phyloP scores from a whole-genome alignment of 2,888 invertebrate species.

The Netelia inedita region DNA sequence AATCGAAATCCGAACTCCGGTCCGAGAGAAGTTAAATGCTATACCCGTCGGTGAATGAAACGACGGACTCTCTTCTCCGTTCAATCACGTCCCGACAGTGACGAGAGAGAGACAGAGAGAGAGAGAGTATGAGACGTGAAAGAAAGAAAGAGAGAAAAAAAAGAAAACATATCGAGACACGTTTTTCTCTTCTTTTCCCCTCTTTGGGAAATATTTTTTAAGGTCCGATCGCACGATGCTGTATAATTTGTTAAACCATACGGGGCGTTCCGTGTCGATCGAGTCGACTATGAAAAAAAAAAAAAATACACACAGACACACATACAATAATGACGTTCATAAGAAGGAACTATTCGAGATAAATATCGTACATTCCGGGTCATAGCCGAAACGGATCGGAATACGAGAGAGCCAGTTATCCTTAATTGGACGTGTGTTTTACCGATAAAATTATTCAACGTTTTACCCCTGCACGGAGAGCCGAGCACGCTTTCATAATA shows the following conservation, averaged over 20 bases:
- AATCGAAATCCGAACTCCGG: slow-evolving; percentile 52
- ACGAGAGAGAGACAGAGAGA: slow-evolving; percentile 15
- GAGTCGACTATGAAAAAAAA: neutral
- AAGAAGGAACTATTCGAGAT: neutral
- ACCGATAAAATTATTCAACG: slow-evolving; percentile 48
- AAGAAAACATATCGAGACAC: slow-evolving; percentile 3
- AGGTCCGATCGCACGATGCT: neutral
- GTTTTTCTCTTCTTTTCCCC: slow-evolving; percentile 30
- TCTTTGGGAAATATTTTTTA: slow-evolving; percentile 11
- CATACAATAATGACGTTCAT: neutral
- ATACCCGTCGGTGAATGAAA: slow-evolving; percentile 76
- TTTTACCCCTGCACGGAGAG: neutral
- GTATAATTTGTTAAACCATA: slow-evolving; percentile 22
- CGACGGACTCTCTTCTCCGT: slow-evolving; percentile 73
- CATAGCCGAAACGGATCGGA: neutral
- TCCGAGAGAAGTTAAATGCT: slow-evolving; percentile 73
- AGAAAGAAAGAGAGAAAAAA: slow-evolving; percentile 19
- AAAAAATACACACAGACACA: neutral
- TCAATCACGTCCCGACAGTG: slow-evolving; percentile 34
- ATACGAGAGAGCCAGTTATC: slow-evolving; percentile 16
- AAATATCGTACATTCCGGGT: neutral
- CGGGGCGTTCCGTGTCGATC: neutral
- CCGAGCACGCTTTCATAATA: slow-evolving; percentile 41
- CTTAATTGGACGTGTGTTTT: slow-evolving; percentile 30
- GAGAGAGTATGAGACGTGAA: slow-evolving; percentile 25